Evolutionary conservation across 2,888 invertebrate species (phyloP), one percentile per base, ranked within the genome.

Genomic region (Synanthedon myopaeformis): DNA sequence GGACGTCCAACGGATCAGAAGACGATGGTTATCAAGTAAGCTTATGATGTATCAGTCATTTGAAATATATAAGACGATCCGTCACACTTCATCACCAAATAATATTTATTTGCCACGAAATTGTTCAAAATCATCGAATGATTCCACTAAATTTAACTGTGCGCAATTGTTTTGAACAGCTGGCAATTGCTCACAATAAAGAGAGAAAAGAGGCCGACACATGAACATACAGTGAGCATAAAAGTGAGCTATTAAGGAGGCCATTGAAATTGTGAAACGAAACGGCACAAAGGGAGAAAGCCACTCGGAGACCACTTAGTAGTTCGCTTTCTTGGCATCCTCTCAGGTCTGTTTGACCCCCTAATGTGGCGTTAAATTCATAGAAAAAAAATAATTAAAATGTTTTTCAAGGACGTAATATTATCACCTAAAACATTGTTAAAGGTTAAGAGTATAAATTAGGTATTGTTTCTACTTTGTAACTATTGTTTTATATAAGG

Each of bases 251-350:
- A 70, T 69, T 71, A 69, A 70, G 69, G 17, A 65, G 73, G 67
- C 66, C 67, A 72, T 69, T 71, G 64, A 67, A 70, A 69, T 66
- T 19, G 17, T 49, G 17, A 49, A 49, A 49, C 49, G 49, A 11
- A 49, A 49, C 49, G 17, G 19, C 49, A 74, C 75, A 76, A 76
- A 76, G 76, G 68, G 68, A 72, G 69, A 5, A 19, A 49, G 49
- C 17, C 49, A 67, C 61, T 74, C 65, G 65, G 59, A 59, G 59
- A 62, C 69, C 73, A 75, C 75, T 75, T 67, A 67, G 68, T 63
- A 12, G 65, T 63, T 68, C 70, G 64, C 70, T 72, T 75, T 75
- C 76, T 73, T 76, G 76, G 76, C 76, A 66, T 71, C 69, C 73
- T 73, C 72, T 72, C 71, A 75, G 72, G 61, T 64, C 63, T 61